phyloP scores from a whole-genome alignment of 2,797 vertebrate genomes.

The Pterois miles region DNA sequence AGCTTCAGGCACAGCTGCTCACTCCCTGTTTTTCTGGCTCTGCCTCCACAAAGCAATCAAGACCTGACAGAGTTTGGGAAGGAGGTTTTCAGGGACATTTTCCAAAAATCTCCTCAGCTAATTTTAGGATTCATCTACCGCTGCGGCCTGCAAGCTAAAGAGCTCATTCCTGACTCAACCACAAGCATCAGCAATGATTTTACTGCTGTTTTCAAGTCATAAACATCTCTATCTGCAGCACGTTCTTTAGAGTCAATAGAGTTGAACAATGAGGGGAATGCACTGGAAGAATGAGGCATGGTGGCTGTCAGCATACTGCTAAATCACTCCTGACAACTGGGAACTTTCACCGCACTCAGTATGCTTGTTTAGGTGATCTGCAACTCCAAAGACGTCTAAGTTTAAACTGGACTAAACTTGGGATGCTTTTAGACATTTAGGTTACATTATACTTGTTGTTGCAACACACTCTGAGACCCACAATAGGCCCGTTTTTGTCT shows the following conservation, averaged over 20 bases:
- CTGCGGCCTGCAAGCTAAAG: neutral
- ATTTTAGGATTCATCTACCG: constrained; percentile 33
- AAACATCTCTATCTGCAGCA: neutral
- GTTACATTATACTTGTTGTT: neutral
- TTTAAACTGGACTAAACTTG: neutral
- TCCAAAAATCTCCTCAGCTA: constrained; percentile 6
- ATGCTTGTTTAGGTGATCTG: neutral
- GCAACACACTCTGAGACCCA: no score
- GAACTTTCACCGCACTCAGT: neutral
- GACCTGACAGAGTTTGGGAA: neutral
- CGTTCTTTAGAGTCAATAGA: neutral
- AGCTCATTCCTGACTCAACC: constrained; percentile 16
- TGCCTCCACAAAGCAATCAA: constrained; percentile 12
- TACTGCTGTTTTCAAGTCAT: neutral
- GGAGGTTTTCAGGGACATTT: neutral
- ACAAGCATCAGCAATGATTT: constrained; percentile 10
- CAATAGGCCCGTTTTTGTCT: no score
- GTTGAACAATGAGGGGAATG: constrained; percentile 1
- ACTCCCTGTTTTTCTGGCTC: neutral
- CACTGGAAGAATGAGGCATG: neutral
- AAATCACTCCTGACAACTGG: neutral
- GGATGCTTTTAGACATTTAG: neutral
- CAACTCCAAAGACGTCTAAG: neutral
- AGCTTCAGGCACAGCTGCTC: neutral
- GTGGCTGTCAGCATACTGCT: neutral